Percentiles rank a stretch among this genome's conserved stretches.
Conservation (phyloP, 2,888 invertebrate species). For the Phalangium opilio region DNA sequence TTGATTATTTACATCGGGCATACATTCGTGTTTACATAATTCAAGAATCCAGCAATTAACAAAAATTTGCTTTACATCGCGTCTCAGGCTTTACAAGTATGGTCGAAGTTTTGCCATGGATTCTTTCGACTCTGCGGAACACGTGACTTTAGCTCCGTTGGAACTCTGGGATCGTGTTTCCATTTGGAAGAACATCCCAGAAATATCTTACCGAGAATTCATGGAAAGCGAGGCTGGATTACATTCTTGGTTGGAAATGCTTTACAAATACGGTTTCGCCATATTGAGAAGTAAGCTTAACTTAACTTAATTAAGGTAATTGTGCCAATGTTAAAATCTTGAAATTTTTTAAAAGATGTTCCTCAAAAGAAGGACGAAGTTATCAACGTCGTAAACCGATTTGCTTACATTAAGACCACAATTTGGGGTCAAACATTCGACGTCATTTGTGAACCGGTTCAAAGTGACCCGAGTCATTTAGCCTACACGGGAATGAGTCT, state of each 20-base stretch:
- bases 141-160: slow-evolving; percentile 19
- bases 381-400: slow-evolving; percentile 26
- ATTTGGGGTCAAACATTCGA: slow-evolving; percentile 29
- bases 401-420: slow-evolving; percentile 29
- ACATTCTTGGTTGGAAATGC: slow-evolving; percentile 26
- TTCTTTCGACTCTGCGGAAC: slow-evolving; percentile 20
- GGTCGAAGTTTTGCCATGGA: slow-evolving; percentile 27
- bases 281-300: slow-evolving; percentile 21
- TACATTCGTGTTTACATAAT: neutral
- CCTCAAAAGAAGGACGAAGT: slow-evolving; percentile 24
- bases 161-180: slow-evolving; percentile 25
- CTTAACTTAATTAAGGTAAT: neutral
- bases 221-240: slow-evolving; percentile 26
- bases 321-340: neutral
- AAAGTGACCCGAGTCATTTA: slow-evolving; percentile 24
- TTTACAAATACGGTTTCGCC: slow-evolving; percentile 27
- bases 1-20: neutral
- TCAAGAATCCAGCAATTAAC: too few species aligned
- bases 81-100: slow-evolving; percentile 26
- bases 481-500: slow-evolving; percentile 26
- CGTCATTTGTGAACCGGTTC: slow-evolving; percentile 25
- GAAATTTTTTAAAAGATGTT: slow-evolving; percentile 18
- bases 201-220: slow-evolving; percentile 26
- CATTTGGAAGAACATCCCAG: slow-evolving; percentile 27
- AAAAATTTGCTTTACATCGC: too few species aligned